Percentiles rank a stretch among this genome's conserved stretches.
Evolutionary conservation across 2,797 vertebrate species (phyloP).

Genomic region (Catostomus latipinnis): DNA sequence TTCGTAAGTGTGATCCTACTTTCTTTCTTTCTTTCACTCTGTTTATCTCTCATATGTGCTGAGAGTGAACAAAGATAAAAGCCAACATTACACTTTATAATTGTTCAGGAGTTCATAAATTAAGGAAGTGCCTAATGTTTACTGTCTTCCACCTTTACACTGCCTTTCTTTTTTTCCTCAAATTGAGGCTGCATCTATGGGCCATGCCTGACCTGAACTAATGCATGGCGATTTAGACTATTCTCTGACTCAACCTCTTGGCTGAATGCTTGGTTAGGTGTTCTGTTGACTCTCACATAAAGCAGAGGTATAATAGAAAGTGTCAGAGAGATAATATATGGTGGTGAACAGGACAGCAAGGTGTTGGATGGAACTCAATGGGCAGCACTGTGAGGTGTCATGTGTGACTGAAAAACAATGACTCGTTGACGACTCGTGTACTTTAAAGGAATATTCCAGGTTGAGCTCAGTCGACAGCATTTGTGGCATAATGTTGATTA

Average conservation of each 20-base stretch:
- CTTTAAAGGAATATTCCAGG: background rate
- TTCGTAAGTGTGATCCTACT: conserved; percentile 85
- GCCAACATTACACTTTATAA: conserved; percentile 67
- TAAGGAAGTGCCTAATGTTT: conserved; percentile 63
- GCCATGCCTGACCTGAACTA: background rate
- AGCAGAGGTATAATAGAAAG: conserved; percentile 1
- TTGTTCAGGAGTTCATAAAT: conserved; percentile 69
- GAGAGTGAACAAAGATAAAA: conserved; percentile 56
- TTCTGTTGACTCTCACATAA: conserved; percentile 2
- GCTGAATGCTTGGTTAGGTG: background rate
- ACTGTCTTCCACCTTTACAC: conserved; percentile 54
- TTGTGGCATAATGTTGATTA: too few relatives aligned
- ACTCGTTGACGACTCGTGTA: conserved; percentile 13
- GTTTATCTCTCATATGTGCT: conserved; percentile 11
- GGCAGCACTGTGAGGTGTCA: conserved; percentile 12
- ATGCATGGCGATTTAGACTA: conserved; percentile 2
- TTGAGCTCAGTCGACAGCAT: too few relatives aligned
- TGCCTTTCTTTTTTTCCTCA: conserved; percentile 26
- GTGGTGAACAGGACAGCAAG: background rate
- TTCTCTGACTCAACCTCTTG: background rate
- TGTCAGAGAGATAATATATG: conserved; percentile 21
- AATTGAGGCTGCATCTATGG: background rate
- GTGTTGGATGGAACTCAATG: conserved; percentile 46
- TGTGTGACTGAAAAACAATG: conserved; percentile 17
- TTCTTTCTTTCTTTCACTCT: conserved; percentile 16